Percentiles rank a stretch among this genome's conserved stretches.
Conservation (phyloP, 2,888 invertebrate genomes). For the Petrophora chlorosata region DNA sequence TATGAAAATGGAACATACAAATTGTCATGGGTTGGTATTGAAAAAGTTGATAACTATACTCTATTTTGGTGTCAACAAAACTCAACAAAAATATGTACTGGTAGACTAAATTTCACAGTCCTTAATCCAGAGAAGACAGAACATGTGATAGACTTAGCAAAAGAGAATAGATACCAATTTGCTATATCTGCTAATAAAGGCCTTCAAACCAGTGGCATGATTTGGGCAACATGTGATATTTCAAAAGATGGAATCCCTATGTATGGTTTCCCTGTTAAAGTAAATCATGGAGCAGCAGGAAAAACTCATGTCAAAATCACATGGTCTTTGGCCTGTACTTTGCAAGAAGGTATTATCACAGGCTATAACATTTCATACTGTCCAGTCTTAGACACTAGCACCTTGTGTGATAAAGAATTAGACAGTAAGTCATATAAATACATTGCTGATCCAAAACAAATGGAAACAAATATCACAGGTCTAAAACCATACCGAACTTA, state of each 20-base stretch:
- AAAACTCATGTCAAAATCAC: slow-evolving; percentile 79
- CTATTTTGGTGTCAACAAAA: slow-evolving; percentile 90
- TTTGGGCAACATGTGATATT: slow-evolving; percentile 90
- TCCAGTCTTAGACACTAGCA: slow-evolving; percentile 80
- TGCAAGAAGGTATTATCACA: slow-evolving; percentile 87
- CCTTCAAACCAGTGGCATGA: slow-evolving; percentile 90
- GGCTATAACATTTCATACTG: slow-evolving; percentile 92
- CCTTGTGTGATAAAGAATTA: slow-evolving; percentile 80
- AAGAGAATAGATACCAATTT: slow-evolving; percentile 87
- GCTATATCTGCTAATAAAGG: slow-evolving; percentile 91
- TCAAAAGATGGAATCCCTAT: slow-evolving; percentile 77
- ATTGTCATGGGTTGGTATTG: slow-evolving; percentile 88
- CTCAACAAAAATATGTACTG: slow-evolving; percentile 79
- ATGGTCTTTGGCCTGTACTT: slow-evolving; percentile 91
- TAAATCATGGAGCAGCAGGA: slow-evolving; percentile 64
- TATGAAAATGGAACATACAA: slow-evolving; percentile 89
- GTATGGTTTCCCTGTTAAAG: slow-evolving; percentile 78
- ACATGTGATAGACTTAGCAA: slow-evolving; percentile 84
- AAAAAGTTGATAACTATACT: slow-evolving; percentile 86
- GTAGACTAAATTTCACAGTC: slow-evolving; percentile 73
- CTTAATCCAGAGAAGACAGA: slow-evolving; percentile 65
- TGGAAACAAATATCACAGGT: slow-evolving; percentile 82
- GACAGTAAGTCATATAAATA: slow-evolving; percentile 59
- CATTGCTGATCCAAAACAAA: slow-evolving; percentile 72
- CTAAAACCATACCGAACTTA: slow-evolving; percentile 91